Percentiles rank a stretch among this genome's conserved stretches.
phyloP scores from a whole-genome alignment of 2,113 vertebrate genomes.

The Polypterus bichir region DNA sequence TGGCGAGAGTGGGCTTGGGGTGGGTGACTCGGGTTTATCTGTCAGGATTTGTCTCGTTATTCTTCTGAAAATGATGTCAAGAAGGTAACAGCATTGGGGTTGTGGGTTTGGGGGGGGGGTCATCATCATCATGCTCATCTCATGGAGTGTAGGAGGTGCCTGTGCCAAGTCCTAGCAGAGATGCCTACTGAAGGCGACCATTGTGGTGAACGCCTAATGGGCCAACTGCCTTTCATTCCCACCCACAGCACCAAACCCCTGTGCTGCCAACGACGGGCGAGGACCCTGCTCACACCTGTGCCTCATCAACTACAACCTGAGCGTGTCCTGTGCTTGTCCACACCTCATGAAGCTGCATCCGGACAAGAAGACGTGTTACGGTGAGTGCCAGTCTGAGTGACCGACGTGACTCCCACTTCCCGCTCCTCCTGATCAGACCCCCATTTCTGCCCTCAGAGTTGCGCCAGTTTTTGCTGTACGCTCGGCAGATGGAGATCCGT shows the following conservation, averaged over 20 bases:
- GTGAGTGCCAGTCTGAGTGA: conserved; percentile 35
- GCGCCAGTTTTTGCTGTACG: conserved; percentile 90
- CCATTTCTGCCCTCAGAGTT: conserved; percentile 52
- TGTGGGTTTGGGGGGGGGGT: too few relatives aligned
- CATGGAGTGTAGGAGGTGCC: too few relatives aligned
- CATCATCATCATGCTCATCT: too few relatives aligned
- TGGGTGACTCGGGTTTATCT: too few relatives aligned
- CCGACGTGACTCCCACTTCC: background rate
- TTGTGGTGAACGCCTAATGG: too few relatives aligned
- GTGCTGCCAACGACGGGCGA: conserved; percentile 67
- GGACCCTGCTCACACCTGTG: conserved; percentile 86
- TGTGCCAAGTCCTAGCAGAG: too few relatives aligned
- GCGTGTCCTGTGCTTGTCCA: conserved; percentile 82
- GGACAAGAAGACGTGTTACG: conserved; percentile 80
- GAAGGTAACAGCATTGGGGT: too few relatives aligned
- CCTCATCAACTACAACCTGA: conserved; percentile 93
- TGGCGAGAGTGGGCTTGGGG: too few relatives aligned
- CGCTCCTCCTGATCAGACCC: background rate
- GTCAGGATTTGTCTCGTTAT: too few relatives aligned
- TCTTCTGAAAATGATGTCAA: too few relatives aligned
- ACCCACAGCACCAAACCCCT: conserved; percentile 76
- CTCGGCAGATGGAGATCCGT: conserved; percentile 92
- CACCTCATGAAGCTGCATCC: conserved; percentile 89
- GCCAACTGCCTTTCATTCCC: background rate
- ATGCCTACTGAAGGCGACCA: too few relatives aligned